These are phyloP conservation scores for Stramonita haemastoma DNA, from an alignment of 2,888 invertebrate genomes.

Conservation along the genomic window DNA sequence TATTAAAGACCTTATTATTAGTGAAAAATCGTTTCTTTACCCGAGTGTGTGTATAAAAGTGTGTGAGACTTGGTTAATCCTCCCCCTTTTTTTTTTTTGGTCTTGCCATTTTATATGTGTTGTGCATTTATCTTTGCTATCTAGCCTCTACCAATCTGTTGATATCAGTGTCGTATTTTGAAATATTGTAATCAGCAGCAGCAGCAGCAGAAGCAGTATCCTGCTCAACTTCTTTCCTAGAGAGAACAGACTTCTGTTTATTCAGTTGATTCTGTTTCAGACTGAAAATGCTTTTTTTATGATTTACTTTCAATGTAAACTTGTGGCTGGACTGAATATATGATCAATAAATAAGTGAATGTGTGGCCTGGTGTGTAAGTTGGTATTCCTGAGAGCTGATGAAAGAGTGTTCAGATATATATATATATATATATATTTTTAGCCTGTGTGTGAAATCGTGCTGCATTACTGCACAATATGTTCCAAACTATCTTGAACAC, in stretches of 20 bases:
- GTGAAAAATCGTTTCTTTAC: too few relatives aligned
- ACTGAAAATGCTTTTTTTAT: constrained; percentile 1
- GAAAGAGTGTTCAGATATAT: background rate
- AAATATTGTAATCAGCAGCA: background rate
- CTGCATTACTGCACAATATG: background rate
- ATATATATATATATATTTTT: too few relatives aligned
- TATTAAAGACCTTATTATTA: too few relatives aligned
- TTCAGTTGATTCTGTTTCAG: background rate
- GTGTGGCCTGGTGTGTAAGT: background rate
- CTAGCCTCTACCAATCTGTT: background rate
- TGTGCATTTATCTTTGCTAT: background rate
- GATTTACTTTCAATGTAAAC: constrained; percentile 3
- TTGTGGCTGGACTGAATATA: background rate
- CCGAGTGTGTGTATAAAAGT: too few relatives aligned
- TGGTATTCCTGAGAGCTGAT: background rate
- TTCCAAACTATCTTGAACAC: too few relatives aligned
- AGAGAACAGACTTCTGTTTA: background rate
- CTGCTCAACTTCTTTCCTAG: background rate
- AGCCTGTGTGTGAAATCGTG: background rate
- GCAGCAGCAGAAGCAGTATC: background rate
- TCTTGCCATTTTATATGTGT: constrained; percentile 10
- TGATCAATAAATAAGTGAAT: constrained; percentile 21
- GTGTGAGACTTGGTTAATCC: too few relatives aligned
- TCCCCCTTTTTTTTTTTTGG: background rate
- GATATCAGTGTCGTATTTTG: background rate